These are phyloP conservation scores for zebrafish (Danio rerio) DNA, from an alignment of 2,113 vertebrate species.

Conservation along the genomic window DNA sequence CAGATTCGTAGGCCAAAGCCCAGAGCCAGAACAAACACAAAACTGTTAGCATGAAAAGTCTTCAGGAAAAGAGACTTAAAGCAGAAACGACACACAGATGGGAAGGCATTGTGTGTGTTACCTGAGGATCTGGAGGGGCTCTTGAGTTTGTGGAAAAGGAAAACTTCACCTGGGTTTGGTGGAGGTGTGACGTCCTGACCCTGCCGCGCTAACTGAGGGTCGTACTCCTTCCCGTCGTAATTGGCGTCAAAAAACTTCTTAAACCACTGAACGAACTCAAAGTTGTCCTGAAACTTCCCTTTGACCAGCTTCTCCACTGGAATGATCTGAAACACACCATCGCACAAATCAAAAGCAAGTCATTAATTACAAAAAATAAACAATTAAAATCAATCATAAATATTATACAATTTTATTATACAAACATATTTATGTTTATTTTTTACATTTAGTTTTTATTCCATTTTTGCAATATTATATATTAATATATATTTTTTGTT, in stretches of 20 bases:
- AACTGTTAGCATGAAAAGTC: neutral
- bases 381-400: too few relatives aligned
- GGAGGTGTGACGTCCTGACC: slow-evolving; percentile 86
- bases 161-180: slow-evolving; percentile 87
- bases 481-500: too few relatives aligned
- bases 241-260: slow-evolving; percentile 98
- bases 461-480: too few relatives aligned
- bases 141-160: slow-evolving; percentile 87
- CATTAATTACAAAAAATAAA: too few relatives aligned
- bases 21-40: neutral
- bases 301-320: slow-evolving; percentile 93
- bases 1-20: neutral
- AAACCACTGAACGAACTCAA: slow-evolving; percentile 99
- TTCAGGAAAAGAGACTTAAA: neutral
- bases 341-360: neutral
- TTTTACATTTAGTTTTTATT: too few relatives aligned
- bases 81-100: neutral
- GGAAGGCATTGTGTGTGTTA: slow-evolving; percentile 68
- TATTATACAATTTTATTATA: too few relatives aligned
- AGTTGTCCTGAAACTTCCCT: slow-evolving; percentile 97
- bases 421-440: too few relatives aligned
- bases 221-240: slow-evolving; percentile 96
- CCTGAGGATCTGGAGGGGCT: slow-evolving; percentile 85
- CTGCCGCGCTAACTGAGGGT: slow-evolving; percentile 88
- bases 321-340: slow-evolving; percentile 82